These are phyloP conservation scores for Diorhabda carinulata DNA, from an alignment of 1,140 invertebrate species.

Conservation along the genomic window DNA sequence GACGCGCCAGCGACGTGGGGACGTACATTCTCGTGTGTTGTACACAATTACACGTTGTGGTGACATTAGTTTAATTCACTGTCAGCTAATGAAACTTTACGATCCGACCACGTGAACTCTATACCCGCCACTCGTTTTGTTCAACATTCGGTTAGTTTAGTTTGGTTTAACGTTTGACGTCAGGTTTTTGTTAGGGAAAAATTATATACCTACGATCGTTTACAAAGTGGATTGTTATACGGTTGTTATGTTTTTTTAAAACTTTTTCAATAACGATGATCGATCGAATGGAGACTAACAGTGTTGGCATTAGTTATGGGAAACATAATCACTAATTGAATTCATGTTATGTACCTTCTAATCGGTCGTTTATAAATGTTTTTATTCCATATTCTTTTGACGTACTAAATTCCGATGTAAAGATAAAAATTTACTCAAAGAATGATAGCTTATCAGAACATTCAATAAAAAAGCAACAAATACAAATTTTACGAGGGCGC, in stretches of 20 bases:
- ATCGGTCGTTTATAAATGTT: too few relatives aligned
- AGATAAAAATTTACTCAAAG: too few relatives aligned
- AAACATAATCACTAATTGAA: too few relatives aligned
- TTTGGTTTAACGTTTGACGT: slow-evolving; percentile 2
- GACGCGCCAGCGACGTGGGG: slow-evolving; percentile 32
- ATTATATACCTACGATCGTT: neutral
- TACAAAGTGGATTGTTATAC: neutral
- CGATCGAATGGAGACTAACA: too few relatives aligned
- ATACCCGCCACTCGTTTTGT: slow-evolving; percentile 1
- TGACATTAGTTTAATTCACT: slow-evolving; percentile 46
- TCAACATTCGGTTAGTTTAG: slow-evolving; percentile 2
- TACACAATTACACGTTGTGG: slow-evolving; percentile 45
- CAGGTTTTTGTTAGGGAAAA: neutral
- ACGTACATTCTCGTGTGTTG: slow-evolving; percentile 25
- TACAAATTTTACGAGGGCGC: slow-evolving; percentile 6
- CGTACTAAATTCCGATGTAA: too few relatives aligned
- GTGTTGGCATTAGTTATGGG: too few relatives aligned
- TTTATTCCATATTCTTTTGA: too few relatives aligned
- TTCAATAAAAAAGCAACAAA: neutral
- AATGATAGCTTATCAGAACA: neutral
- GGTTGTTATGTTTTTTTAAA: neutral
- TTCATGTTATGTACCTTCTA: too few relatives aligned
- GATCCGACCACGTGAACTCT: slow-evolving; percentile 34
- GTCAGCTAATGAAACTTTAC: slow-evolving; percentile 44
- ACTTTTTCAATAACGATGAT: too few relatives aligned